Conservation (phyloP, 2,113 vertebrate species). For the Perccottus glenii region DNA sequence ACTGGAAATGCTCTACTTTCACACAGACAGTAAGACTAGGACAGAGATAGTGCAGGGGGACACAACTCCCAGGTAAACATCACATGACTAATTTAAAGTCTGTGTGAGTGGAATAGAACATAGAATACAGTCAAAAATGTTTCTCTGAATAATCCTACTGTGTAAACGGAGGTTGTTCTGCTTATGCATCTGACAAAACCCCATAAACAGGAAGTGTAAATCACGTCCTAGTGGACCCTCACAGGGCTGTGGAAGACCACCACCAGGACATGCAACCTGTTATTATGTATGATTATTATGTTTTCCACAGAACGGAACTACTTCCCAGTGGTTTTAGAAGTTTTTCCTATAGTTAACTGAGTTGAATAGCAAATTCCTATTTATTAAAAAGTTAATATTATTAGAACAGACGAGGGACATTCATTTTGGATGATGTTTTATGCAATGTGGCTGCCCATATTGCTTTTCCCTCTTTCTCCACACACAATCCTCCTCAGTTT, state of each 20-base stretch:
- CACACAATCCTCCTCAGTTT: too few relatives aligned
- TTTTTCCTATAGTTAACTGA: neutral
- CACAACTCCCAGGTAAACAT: neutral
- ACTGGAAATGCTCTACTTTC: slow-evolving; percentile 35
- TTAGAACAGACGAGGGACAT: too few relatives aligned
- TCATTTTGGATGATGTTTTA: too few relatives aligned
- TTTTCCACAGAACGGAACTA: slow-evolving; percentile 1
- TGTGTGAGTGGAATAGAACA: neutral
- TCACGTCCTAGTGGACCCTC: neutral
- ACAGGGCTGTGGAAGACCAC: neutral
- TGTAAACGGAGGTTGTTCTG: slow-evolving; percentile 23
- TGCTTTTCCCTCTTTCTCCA: too few relatives aligned
- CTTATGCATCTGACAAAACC: slow-evolving; percentile 30
- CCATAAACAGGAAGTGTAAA: slow-evolving; percentile 53
- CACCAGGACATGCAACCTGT: neutral
- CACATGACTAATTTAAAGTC: neutral
- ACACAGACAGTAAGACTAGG: slow-evolving; percentile 23
- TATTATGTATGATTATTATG: neutral
- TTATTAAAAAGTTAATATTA: neutral
- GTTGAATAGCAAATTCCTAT: neutral
- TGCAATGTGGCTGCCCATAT: too few relatives aligned
- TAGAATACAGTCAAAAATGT: neutral
- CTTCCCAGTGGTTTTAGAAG: neutral
- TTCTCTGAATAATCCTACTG: neutral
- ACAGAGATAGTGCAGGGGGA: slow-evolving; percentile 10